Evolutionary conservation across 1,140 invertebrate genomes (phyloP), one percentile per base, ranked within the genome.

Genomic region (Trachymyrmex septentrionalis): DNA sequence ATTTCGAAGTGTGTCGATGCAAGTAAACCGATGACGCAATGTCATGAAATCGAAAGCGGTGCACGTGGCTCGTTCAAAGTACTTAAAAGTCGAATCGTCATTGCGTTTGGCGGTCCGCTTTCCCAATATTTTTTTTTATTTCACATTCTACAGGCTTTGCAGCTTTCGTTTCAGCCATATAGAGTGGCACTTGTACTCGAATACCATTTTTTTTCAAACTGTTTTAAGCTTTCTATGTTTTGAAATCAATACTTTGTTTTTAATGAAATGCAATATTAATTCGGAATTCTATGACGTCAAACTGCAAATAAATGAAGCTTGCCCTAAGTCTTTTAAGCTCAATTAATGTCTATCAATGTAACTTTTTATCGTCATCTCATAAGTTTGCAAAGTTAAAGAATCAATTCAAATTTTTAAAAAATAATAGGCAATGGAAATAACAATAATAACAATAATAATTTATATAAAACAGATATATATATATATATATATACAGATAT

Each of bases 41-140:
- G 21, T 21, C 72, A 59, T 4, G 5, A 61, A 76, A 76, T 76
- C n/a, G 30, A 76, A 61, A 76, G 34, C 19, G 7, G 7, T 10
- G 53, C 55, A 38, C 73, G 30, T 76, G 73, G 73, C 55, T 44
- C 4, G 34, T 38, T 63, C 21, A 19, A 76, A 61, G 53, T 76
- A 59, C 55, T 24, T 61, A 61, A 10, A 38, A 24, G 21, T 76
- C 55, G 55, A 76, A 75, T 34, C 53, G 27, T 57, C 53, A 57
- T 38, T 2, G 14, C 14, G 55, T 76, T 61, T 44, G n/a, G 9
- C 1, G 4, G 55, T 61, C 9, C 55, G 21, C 4, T 76, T 76
- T 38, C n/a, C 16, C 38, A 24, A 61, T 38, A 44, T 63, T 76
- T 75, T 34, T 76, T 76, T 76, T 34, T 57, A 73, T 73, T 73